Evolutionary conservation across 2,113 vertebrate species (phyloP).

Genomic region (Pelecanoides urinatrix): DNA sequence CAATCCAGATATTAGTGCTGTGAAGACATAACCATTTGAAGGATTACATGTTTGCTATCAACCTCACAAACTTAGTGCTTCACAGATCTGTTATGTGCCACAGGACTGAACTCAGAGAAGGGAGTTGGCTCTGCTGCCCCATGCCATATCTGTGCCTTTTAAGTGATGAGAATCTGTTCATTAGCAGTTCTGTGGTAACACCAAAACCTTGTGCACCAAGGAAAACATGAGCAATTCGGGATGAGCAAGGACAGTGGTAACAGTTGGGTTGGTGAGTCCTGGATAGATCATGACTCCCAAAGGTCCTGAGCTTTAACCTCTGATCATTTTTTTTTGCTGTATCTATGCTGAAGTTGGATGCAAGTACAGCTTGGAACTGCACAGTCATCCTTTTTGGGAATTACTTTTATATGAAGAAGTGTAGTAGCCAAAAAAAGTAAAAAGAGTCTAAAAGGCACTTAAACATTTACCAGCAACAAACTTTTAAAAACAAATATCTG

Average conservation of each 20-base stretch:
- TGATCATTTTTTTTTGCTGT: neutral
- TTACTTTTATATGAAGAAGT: slow-evolving; percentile 12
- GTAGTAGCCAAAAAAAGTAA: neutral
- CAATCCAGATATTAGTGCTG: neutral
- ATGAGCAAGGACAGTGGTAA: neutral
- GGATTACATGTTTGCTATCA: neutral
- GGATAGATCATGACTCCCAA: neutral
- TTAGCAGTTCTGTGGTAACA: neutral
- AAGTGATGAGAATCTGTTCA: neutral
- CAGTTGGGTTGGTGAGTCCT: neutral
- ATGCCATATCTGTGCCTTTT: neutral
- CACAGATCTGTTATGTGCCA: neutral
- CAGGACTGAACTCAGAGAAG: slow-evolving; percentile 25
- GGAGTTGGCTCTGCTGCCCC: neutral
- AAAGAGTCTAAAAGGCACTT: neutral
- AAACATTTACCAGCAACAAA: neutral
- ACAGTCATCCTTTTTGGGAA: neutral
- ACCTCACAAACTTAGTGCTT: neutral
- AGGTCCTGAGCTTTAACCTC: neutral
- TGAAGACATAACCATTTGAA: neutral
- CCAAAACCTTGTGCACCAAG: neutral
- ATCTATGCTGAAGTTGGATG: neutral
- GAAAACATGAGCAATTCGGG: neutral
- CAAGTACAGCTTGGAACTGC: neutral
- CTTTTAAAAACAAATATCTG: neutral